Percentiles rank a stretch among this genome's conserved stretches.
Evolutionary conservation across 2,888 invertebrate species (phyloP).

Genomic region (Tridacna gigas): DNA sequence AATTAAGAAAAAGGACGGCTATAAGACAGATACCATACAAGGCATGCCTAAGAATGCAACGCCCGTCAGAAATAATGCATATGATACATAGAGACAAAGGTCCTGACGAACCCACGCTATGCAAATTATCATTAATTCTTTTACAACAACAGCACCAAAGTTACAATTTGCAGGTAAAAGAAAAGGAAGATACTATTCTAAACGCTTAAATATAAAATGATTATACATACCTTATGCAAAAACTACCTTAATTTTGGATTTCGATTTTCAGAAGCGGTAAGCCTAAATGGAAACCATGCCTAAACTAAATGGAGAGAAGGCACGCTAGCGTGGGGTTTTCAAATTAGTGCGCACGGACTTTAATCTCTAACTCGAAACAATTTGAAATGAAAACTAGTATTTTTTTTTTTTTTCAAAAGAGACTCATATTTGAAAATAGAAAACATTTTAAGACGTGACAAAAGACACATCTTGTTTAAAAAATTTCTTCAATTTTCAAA

Average conservation of each 20-base stretch:
- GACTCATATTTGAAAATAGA: not conserved
- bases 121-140: not conserved
- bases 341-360: constrained; percentile 64
- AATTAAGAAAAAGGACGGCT: too few relatives aligned
- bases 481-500: too few relatives aligned
- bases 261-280: constrained; percentile 4
- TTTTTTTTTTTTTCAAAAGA: not conserved
- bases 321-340: constrained; percentile 67
- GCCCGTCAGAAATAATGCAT: too few relatives aligned
- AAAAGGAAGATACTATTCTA: not conserved
- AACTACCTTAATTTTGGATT: constrained; percentile 3
- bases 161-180: not conserved
- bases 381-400: not conserved
- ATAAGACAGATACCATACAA: too few relatives aligned
- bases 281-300: constrained; percentile 23
- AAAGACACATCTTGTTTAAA: too few relatives aligned
- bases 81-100: too few relatives aligned
- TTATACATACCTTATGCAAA: constrained; percentile 1
- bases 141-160: not conserved
- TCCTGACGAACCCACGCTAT: not conserved
- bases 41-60: too few relatives aligned
- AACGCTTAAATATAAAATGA: not conserved
- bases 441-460: too few relatives aligned
- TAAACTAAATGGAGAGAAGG: constrained; percentile 59
- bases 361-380: constrained; percentile 29